Base-by-base conservation (phyloP, 2,888 invertebrate species). In the Andrena minutula region DNA sequence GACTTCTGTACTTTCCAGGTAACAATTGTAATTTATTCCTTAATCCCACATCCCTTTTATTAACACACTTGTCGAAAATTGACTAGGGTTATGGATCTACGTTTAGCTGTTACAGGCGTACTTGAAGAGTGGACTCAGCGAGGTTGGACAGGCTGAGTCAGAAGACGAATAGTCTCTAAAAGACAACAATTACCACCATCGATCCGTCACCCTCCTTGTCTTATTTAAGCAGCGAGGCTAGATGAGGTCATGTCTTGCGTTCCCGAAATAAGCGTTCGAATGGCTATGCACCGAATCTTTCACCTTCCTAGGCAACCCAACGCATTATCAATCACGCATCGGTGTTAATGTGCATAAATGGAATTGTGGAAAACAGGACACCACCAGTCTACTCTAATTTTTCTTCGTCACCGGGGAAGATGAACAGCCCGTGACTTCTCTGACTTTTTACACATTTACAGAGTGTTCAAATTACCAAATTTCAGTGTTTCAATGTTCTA, bases 241-340 rank as follows among this genome's bases (percentile, higher is more conserved):
- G 76, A 78, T 86, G 82, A 86, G 82, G 58, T 85, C 77, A 87
- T 61, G 76, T 83, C 64, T 69, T 26, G 63, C 32, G 58, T 75
- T 85, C 86, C 78, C 66, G 66, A 85, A 87, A 86, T 81, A 85
- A 75, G 51, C 70, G 53, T 75, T 66, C 72, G 72, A 79, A 77
- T 79, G 68, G 32, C 63, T 75, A 77, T 82, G 84, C 79, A 84
- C 70, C 73, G 58, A 73, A 70, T 70, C 79, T 75, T 84, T 82
- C 79, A 78, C 64, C 76, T 83, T 79, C 70, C 82, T 70, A 60
- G 70, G 63, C 58, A 58, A 75, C 53, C 12, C 16, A 8, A 2
- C 35, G 26, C 20, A 26, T 64, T 65, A 61, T 64, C 28, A 41
- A 49, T 70, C 49, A 28, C 20, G 4, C 41, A 6, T 2, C 12